A percentile compares a stretch with the other conserved stretches of the same genome.
These are phyloP conservation scores for Tursiops truncatus DNA, from an alignment of 2,113 vertebrate species.

Conservation along the genomic window DNA sequence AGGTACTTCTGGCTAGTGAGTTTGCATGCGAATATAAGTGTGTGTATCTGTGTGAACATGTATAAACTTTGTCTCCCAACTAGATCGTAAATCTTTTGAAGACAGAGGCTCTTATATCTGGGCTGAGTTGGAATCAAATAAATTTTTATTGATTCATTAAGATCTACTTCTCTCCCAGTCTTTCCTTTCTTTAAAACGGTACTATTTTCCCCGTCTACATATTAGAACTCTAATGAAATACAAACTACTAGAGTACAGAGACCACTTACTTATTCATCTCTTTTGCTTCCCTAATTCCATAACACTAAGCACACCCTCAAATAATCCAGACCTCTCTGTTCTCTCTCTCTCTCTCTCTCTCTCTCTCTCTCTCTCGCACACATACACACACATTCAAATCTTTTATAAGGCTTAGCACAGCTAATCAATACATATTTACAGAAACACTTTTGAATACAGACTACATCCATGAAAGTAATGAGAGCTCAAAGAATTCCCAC, in stretches of 20 bases:
- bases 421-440: background rate
- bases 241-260: background rate
- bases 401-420: background rate
- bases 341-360: background rate
- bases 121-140: background rate
- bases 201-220: background rate
- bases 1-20: background rate
- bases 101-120: background rate
- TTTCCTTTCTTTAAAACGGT: background rate
- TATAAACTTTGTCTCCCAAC: background rate
- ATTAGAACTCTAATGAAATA: background rate
- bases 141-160: background rate
- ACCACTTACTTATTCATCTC: background rate
- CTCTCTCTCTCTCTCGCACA: background rate
- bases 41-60: too few relatives aligned
- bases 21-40: background rate
- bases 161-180: background rate
- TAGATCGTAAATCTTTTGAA: background rate
- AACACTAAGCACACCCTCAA: background rate
- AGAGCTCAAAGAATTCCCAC: background rate
- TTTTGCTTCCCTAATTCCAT: background rate
- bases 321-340: too few relatives aligned
- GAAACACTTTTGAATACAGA: background rate
- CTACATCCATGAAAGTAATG: background rate
- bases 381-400: background rate